A percentile compares a stretch with the other conserved stretches of the same genome.
These are phyloP conservation scores for Rhopalosiphum nymphaeae DNA, from an alignment of 2,888 invertebrate genomes.

Conservation along the genomic window DNA sequence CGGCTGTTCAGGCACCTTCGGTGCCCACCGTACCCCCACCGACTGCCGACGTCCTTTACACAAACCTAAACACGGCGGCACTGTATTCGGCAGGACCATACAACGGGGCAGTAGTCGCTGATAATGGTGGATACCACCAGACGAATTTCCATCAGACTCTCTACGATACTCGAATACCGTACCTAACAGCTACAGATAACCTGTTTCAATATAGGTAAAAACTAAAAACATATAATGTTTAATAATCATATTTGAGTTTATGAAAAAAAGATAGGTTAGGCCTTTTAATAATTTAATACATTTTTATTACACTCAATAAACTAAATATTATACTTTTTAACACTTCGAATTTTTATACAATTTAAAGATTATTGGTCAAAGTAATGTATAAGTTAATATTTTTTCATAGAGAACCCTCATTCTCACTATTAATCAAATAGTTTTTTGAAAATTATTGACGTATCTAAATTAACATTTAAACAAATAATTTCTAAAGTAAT, in stretches of 20 bases:
- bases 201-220: conserved; percentile 81
- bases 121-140: conserved; percentile 50
- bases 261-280: background rate
- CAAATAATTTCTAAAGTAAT: background rate
- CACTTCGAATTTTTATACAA: background rate
- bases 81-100: conserved; percentile 72
- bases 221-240: background rate
- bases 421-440: background rate
- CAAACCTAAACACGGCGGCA: conserved; percentile 77
- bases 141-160: conserved; percentile 73
- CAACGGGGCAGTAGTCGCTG: conserved; percentile 75
- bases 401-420: background rate
- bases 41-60: conserved; percentile 63
- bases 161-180: conserved; percentile 76
- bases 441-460: background rate
- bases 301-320: background rate
- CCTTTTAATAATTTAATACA: background rate
- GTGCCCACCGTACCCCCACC: conserved; percentile 74
- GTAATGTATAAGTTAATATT: background rate
- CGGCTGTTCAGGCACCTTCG: conserved; percentile 77
- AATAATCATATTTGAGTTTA: background rate
- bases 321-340: background rate
- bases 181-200: conserved; percentile 84
- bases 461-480: background rate
- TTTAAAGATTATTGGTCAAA: background rate